A percentile compares a stretch with the other conserved stretches of the same genome.
Evolutionary conservation across 2,888 invertebrate species (phyloP).

Genomic region (Drosophila cyrtoloma): DNA sequence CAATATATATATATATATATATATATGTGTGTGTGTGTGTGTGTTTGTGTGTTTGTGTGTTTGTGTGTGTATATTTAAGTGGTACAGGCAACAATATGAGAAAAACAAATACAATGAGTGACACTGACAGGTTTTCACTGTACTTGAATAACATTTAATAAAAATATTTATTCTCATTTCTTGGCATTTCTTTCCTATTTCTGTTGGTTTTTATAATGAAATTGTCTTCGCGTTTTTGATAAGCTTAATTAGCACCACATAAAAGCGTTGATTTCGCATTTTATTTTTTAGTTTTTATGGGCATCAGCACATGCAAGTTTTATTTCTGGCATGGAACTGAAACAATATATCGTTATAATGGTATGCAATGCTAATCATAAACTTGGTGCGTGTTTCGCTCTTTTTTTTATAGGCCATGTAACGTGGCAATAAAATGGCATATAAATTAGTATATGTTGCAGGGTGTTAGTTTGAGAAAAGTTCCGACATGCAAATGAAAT

Average conservation of each 20-base stretch:
- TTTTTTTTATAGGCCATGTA: constrained; percentile 37
- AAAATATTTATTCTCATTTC: constrained; percentile 44
- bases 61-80: constrained; percentile 19
- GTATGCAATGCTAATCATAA: constrained; percentile 16
- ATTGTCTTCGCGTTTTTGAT: constrained; percentile 53
- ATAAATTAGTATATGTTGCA: constrained; percentile 15
- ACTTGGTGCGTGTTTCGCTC: constrained; percentile 31
- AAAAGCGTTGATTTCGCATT: constrained; percentile 43
- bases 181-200: constrained; percentile 10
- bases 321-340: background rate
- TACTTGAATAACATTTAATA: constrained; percentile 48
- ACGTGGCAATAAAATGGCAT: constrained; percentile 27
- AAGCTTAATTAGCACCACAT: constrained; percentile 69
- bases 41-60: background rate
- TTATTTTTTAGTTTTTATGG: background rate
- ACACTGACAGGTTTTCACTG: constrained; percentile 70
- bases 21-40: background rate
- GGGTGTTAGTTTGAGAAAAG: constrained; percentile 37
- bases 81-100: constrained; percentile 27
- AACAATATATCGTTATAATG: background rate
- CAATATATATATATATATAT: constrained; percentile 9
- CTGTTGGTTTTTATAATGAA: constrained; percentile 32
- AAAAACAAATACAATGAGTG: constrained; percentile 61
- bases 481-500: constrained; percentile 16
- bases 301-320: background rate